Conservation (phyloP, 2,888 invertebrate genomes). For the Ichneumoninae sp. region DNA sequence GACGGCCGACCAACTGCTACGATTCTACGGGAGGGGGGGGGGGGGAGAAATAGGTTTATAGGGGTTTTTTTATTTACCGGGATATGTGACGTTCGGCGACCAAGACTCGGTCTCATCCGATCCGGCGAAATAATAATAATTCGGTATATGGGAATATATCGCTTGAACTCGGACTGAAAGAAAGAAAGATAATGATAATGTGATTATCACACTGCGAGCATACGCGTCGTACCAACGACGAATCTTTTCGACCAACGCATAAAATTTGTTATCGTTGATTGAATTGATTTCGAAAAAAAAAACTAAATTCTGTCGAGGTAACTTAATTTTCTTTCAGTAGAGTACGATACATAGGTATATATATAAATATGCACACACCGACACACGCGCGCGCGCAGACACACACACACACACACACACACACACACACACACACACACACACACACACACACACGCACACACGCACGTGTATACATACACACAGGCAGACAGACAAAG, state of each 20-base stretch:
- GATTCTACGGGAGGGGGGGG: background rate
- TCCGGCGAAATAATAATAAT: background rate
- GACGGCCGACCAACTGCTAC: constrained; percentile 21
- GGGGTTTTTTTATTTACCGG: background rate
- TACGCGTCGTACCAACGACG: background rate
- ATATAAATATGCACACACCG: constrained; percentile 36
- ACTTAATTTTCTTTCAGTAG: constrained; percentile 34
- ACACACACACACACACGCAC: constrained; percentile 48
- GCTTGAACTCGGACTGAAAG: background rate
- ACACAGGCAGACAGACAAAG: constrained; percentile 42
- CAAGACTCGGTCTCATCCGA: background rate
- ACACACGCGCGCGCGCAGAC: background rate
- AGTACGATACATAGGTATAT: constrained; percentile 52
- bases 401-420: background rate
- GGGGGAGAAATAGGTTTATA: background rate
- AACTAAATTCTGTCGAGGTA: background rate
- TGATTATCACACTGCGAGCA: background rate
- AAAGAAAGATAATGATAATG: background rate
- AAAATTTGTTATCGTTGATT: background rate
- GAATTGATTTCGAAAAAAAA: background rate
- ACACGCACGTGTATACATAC: constrained; percentile 55
- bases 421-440: constrained; percentile 54
- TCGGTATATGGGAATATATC: constrained; percentile 9
- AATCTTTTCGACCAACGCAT: background rate
- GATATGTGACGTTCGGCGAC: background rate